These are phyloP conservation scores for Melanargia galathea DNA, from an alignment of 2,888 invertebrate species.

Conservation along the genomic window DNA sequence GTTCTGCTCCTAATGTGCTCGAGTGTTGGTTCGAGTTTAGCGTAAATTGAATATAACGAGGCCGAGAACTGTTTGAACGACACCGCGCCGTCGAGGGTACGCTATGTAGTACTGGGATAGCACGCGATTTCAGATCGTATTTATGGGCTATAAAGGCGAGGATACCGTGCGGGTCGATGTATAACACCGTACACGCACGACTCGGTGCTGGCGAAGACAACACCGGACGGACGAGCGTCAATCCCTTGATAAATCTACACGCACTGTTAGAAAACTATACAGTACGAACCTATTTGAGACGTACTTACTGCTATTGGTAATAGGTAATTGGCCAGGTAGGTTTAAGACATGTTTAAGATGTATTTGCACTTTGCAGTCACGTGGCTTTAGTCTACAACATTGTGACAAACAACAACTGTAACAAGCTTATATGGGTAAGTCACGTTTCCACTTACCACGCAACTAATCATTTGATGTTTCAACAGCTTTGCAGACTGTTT, in stretches of 20 bases:
- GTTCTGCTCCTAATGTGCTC: constrained; percentile 48
- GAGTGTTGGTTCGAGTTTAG: constrained; percentile 58
- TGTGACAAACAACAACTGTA: constrained; percentile 47
- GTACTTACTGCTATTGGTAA: background rate
- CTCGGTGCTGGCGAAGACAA: constrained; percentile 75
- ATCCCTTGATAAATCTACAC: constrained; percentile 67
- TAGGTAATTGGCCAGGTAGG: background rate
- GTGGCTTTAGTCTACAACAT: constrained; percentile 49
- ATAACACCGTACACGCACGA: constrained; percentile 59
- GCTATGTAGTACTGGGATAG: constrained; percentile 60
- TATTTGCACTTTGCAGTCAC: constrained; percentile 45
- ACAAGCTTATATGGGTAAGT: constrained; percentile 51
- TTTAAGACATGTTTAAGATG: too few species aligned
- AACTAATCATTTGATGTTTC: constrained; percentile 39
- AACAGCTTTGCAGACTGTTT: constrained; percentile 25
- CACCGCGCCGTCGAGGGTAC: constrained; percentile 74
- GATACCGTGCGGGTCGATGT: constrained; percentile 48
- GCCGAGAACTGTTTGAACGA: constrained; percentile 73
- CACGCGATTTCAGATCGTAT: constrained; percentile 60
- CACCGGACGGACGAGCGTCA: constrained; percentile 71
- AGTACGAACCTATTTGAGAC: constrained; percentile 24
- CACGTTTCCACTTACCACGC: constrained; percentile 48
- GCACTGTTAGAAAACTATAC: constrained; percentile 39
- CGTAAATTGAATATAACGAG: constrained; percentile 59
- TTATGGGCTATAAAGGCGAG: constrained; percentile 52